phyloP scores from a whole-genome alignment of 2,113 vertebrate genomes.

The Hippocampus zosterae region DNA sequence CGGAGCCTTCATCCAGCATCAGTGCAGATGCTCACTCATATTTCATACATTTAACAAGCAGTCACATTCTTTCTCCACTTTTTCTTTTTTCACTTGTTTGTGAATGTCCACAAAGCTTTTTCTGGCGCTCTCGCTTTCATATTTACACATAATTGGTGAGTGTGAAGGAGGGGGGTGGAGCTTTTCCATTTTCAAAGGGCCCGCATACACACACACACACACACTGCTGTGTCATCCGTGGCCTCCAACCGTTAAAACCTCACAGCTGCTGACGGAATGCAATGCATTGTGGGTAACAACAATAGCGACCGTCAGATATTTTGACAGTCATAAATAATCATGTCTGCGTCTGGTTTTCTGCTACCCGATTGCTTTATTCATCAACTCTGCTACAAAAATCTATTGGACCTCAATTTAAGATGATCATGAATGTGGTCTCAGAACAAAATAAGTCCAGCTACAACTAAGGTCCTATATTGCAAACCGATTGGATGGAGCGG shows the following conservation, averaged over 20 bases:
- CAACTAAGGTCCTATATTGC: no score
- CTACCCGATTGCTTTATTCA: background rate
- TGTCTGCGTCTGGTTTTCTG: background rate
- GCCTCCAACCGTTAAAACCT: conserved; percentile 40
- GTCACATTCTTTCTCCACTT: background rate
- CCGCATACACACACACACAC: conserved; percentile 10
- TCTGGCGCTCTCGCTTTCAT: conserved; percentile 43
- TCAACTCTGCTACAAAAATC: background rate
- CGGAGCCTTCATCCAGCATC: background rate
- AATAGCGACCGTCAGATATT: background rate
- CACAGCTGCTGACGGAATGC: conserved; percentile 24
- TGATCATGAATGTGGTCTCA: background rate
- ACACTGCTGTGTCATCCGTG: conserved; percentile 27
- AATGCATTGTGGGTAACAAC: conserved; percentile 4
- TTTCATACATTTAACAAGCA: background rate
- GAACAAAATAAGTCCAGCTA: background rate
- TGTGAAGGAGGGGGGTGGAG: no score
- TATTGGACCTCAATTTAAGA: background rate
- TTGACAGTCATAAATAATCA: background rate
- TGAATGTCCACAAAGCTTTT: conserved; percentile 37
- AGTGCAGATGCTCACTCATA: background rate
- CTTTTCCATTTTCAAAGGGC: conserved; percentile 40
- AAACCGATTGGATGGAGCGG: no score
- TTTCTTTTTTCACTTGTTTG: conserved; percentile 30
- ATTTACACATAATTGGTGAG: conserved; percentile 57